Conservation (phyloP, 35 echinoderm and acorn worm genomes). For the Ophiothrix spiculata region DNA sequence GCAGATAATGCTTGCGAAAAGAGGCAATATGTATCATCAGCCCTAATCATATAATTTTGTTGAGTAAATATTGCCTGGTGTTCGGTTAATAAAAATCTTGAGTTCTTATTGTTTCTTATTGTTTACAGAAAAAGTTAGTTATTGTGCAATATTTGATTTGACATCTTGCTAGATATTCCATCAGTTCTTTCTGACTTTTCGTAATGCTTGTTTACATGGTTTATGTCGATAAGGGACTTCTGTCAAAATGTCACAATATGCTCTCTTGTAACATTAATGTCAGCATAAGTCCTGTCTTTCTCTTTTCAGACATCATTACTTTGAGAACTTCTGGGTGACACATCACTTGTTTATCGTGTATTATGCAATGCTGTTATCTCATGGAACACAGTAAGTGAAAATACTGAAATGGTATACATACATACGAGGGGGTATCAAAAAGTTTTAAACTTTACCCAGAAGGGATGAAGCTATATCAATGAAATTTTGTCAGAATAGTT, state of each 20-base stretch:
- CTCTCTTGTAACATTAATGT: neutral
- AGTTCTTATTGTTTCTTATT: neutral
- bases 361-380: neutral
- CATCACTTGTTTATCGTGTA: conserved; percentile 9
- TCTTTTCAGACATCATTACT: neutral
- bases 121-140: neutral
- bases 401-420: neutral
- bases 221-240: neutral
- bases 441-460: no score
- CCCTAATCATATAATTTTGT: no score
- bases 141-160: no score
- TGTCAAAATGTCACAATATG: neutral
- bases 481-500: no score
- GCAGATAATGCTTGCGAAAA: no score
- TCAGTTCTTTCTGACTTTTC: no score
- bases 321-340: conserved; percentile 1
- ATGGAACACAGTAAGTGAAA: neutral
- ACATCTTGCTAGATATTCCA: no score
- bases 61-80: no score
- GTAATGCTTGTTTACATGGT: neutral
- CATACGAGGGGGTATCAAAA: neutral
- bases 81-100: no score
- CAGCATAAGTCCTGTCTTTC: no score
- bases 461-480: no score
- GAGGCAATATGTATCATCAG: no score